phyloP scores from a whole-genome alignment of 2,113 vertebrate genomes.

The Nyctereutes procyonoides region DNA sequence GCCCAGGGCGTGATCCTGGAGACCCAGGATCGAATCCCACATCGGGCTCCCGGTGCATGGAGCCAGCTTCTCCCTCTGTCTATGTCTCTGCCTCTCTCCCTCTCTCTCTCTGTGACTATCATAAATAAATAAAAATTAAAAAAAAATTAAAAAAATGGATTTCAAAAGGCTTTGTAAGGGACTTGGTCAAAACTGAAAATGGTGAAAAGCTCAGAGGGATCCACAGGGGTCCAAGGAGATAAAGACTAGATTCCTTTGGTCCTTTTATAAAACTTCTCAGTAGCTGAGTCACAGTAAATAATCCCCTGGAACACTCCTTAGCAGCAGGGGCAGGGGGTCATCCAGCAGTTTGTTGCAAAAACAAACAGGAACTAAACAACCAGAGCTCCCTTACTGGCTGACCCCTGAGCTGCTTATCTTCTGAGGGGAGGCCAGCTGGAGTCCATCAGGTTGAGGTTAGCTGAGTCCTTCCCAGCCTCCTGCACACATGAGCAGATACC shows the following conservation, averaged over 20 bases:
- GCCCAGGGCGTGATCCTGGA: no score
- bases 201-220: background rate
- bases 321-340: background rate
- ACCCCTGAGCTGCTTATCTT: background rate
- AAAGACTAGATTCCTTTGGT: background rate
- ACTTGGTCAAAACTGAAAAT: background rate
- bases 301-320: background rate
- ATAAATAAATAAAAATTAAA: no score
- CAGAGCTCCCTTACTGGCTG: no score
- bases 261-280: background rate
- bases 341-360: background rate
- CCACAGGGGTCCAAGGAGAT: background rate
- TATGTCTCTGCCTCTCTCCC: no score
- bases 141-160: no score
- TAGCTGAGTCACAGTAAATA: background rate
- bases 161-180: background rate
- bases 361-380: background rate
- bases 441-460: background rate
- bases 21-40: no score
- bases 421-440: background rate
- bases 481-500: background rate
- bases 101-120: no score
- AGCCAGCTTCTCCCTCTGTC: no score
- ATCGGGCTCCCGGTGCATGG: no score
- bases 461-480: background rate